Evolutionary conservation across 2,113 vertebrate genomes (phyloP).

Genomic region (Brachionichthys hirsutus): DNA sequence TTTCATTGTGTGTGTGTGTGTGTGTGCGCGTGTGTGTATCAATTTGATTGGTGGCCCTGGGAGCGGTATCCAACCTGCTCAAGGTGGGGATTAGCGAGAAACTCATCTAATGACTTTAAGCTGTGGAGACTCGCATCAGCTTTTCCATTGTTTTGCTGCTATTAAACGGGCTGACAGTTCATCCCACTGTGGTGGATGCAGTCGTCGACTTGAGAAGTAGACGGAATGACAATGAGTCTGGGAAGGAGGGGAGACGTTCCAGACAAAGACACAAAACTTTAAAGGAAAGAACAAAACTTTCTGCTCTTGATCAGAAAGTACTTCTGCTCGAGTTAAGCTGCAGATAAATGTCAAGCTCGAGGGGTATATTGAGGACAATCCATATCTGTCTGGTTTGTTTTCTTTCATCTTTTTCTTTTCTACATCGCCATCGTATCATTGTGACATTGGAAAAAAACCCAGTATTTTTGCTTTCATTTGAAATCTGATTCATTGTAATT

Average conservation of each 20-base stretch:
- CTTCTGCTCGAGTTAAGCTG: slow-evolving; percentile 28
- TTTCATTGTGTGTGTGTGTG: slow-evolving; percentile 23
- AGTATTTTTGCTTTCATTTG: too few species aligned
- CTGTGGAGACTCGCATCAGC: slow-evolving; percentile 70
- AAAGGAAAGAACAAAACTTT: slow-evolving; percentile 20
- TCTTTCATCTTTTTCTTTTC: background rate
- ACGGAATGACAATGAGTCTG: slow-evolving; percentile 54
- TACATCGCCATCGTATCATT: background rate
- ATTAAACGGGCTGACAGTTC: slow-evolving; percentile 55
- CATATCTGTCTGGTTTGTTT: slow-evolving; percentile 24
- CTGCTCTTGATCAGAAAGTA: slow-evolving; percentile 22
- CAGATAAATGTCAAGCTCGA: slow-evolving; percentile 44
- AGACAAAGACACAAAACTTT: slow-evolving; percentile 49
- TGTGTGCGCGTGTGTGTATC: slow-evolving; percentile 40
- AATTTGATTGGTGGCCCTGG: slow-evolving; percentile 66
- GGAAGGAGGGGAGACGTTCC: slow-evolving; percentile 12
- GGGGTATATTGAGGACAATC: slow-evolving; percentile 34
- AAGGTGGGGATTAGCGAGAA: slow-evolving; percentile 75
- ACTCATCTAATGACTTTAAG: slow-evolving; percentile 74
- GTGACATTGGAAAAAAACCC: background rate
- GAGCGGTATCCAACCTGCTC: slow-evolving; percentile 67
- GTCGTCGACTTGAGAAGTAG: slow-evolving; percentile 40
- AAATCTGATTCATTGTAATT: too few species aligned
- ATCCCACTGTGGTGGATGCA: slow-evolving; percentile 37
- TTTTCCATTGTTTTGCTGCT: slow-evolving; percentile 66